phyloP scores from a whole-genome alignment of 2,797 vertebrate genomes.

The Bothrops alternatus region DNA sequence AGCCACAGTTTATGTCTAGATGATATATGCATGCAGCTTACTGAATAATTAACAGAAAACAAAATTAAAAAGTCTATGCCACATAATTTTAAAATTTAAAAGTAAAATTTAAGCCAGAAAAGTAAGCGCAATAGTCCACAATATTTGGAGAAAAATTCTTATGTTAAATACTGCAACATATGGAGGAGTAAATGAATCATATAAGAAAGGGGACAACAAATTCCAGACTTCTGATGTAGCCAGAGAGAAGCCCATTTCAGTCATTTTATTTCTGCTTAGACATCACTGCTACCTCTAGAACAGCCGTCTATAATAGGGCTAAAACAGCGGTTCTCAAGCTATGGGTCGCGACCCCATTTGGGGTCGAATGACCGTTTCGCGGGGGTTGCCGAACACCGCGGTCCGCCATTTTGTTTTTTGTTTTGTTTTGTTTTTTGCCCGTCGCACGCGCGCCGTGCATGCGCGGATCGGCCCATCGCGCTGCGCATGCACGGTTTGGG shows the following conservation, averaged over 20 bases:
- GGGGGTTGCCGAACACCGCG: no score
- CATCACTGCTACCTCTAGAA: background rate
- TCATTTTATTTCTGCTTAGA: background rate
- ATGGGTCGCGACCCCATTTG: no score
- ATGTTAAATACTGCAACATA: background rate
- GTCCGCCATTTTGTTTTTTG: no score
- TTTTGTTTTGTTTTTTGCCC: no score
- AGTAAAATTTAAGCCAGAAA: background rate
- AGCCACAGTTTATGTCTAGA: background rate
- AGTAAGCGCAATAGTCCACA: background rate
- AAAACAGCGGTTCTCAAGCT: no score
- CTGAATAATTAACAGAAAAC: background rate
- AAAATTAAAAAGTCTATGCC: background rate
- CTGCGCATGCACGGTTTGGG: no score
- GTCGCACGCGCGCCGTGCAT: no score
- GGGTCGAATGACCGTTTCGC: no score
- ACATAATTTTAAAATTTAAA: conserved; percentile 14
- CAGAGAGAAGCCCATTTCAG: background rate
- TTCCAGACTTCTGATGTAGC: background rate
- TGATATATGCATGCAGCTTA: background rate
- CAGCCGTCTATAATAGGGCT: background rate
- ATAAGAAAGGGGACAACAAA: background rate
- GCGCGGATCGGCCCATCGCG: no score
- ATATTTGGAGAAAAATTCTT: background rate
- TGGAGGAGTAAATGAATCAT: background rate